Evolutionary conservation across 2,888 invertebrate genomes (phyloP).

Genomic region (Drosophila bunnanda): DNA sequence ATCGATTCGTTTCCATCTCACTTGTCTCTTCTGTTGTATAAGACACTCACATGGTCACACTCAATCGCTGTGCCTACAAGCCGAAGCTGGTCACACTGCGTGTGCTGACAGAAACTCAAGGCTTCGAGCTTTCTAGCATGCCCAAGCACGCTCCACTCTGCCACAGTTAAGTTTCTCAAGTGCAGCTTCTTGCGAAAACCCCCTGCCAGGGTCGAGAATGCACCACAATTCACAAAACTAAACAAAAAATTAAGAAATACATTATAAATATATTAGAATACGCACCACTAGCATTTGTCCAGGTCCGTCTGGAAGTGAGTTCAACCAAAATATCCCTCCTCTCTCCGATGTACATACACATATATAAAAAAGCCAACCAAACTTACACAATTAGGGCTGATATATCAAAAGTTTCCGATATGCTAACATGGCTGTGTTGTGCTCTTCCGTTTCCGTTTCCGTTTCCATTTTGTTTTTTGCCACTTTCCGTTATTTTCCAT

Average conservation of each 20-base stretch:
- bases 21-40: slow-evolving; percentile 11
- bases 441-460: background rate
- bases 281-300: slow-evolving; percentile 14
- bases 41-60: slow-evolving; percentile 20
- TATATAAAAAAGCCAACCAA: background rate
- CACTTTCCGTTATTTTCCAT: slow-evolving; percentile 12
- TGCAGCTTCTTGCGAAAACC: slow-evolving; percentile 3
- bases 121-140: slow-evolving; percentile 22
- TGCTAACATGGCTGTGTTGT: slow-evolving; percentile 16
- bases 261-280: background rate
- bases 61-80: slow-evolving; percentile 1
- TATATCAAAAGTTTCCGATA: slow-evolving; percentile 1
- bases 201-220: slow-evolving; percentile 5
- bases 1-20: slow-evolving; percentile 3
- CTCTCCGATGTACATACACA: slow-evolving; percentile 1
- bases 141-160: slow-evolving; percentile 13
- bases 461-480: background rate
- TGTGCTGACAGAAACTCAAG: background rate
- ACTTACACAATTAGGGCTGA: background rate
- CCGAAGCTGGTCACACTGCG: slow-evolving; percentile 6
- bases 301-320: slow-evolving; percentile 17
- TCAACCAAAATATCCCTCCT: background rate
- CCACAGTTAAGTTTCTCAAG: background rate
- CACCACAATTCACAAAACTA: slow-evolving; percentile 14
- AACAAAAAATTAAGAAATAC: background rate